Percentiles rank a stretch among this genome's conserved stretches.
phyloP scores from a whole-genome alignment of 2,797 vertebrate genomes.

The Limnodromus scolopaceus region DNA sequence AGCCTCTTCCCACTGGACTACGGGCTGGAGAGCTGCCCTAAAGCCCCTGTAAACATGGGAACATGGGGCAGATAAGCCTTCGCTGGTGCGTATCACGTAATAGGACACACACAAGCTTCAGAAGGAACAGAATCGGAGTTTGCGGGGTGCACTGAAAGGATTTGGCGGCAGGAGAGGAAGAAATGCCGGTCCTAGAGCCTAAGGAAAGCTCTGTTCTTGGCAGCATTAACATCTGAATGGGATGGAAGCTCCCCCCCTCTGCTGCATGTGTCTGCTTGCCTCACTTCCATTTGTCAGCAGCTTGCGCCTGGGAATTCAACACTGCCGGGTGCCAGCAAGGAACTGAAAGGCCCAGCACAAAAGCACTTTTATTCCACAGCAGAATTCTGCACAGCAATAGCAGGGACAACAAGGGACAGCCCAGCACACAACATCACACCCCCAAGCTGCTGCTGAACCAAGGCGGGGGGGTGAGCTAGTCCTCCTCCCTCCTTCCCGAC shows the following conservation, averaged over 20 bases:
- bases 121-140: not conserved
- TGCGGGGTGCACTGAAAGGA: not conserved
- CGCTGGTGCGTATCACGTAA: accelerated
- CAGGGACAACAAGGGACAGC: not conserved
- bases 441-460: not conserved
- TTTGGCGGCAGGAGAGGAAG: not conserved
- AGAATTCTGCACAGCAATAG: not conserved
- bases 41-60: not conserved
- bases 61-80: not conserved
- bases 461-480: accelerated
- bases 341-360: slow-evolving; percentile 30
- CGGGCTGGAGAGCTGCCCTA: not conserved
- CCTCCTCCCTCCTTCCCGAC: not conserved
- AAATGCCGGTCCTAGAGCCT: not conserved
- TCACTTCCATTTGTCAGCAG: slow-evolving; percentile 3
- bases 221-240: slow-evolving; percentile 7
- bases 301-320: slow-evolving; percentile 4
- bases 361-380: slow-evolving; percentile 50
- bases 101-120: not conserved
- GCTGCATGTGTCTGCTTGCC: not conserved
- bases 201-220: not conserved
- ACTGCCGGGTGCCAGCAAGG: not conserved
- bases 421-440: not conserved
- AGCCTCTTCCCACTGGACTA: not conserved
- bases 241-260: not conserved